Base-by-base conservation (phyloP, 1,140 invertebrate genomes). In the Delia radicum region DNA sequence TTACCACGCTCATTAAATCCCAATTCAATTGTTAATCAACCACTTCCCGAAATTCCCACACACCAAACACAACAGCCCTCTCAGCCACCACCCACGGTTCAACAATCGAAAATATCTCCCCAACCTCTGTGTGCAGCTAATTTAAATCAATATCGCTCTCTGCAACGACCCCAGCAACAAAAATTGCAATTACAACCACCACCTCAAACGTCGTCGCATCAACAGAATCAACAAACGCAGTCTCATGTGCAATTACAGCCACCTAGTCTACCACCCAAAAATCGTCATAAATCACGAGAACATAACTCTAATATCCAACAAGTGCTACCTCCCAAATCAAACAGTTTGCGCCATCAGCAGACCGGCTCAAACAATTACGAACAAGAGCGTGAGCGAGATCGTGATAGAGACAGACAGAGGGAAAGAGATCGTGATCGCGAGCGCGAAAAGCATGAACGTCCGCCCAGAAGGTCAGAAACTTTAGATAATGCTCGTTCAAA, bases 11-110 rank as follows among this genome's bases (percentile, higher is more conserved):
- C 81, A 6, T 42, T 85, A 0, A 85, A 85, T 75, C 83, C 83
- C 37, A 81, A 82, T 33, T 86, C 85, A 6, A 86, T 86, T 37
- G 81, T 86, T 2, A 86, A 84, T 76, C 85, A 86, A 74, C 85
- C 85, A 24, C 71, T 86, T 77, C 85, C 85, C 5, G 85, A 86
- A 37, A 86, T 86, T 55, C 84, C 85, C 67, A 77, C 80, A 27
- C 79, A 42, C 3, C 37, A 42, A 13, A 42, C n/a, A n/a, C n/a
- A 80, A 21, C 48, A 55, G 55, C 75, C 8, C 26, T 74, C 18
- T 18, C 31, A n/a, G 12, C 31, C 21, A 26, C 77, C 65, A 13
- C 74, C 75, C 27, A 33, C 69, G 27, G 71, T 48, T 15, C 75
- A 78, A 31, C 75, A 74, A 31, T 79, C 84, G 0, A 84, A 86